These are phyloP conservation scores for Streptopelia turtur DNA, from an alignment of 2,797 vertebrate genomes.

Conservation along the genomic window DNA sequence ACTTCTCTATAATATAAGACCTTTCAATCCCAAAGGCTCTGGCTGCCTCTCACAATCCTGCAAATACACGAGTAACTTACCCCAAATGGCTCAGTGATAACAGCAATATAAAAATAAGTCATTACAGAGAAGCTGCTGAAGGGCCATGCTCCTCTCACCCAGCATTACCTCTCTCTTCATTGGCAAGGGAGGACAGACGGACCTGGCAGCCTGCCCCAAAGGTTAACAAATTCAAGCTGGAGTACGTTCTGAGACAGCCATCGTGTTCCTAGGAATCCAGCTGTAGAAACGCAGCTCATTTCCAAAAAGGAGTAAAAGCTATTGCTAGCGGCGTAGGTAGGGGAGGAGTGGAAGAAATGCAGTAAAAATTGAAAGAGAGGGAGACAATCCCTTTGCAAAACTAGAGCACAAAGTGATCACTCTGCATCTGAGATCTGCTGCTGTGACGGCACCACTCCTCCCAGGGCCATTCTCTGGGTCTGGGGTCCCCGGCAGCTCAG, in stretches of 20 bases:
- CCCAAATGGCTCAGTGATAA: neutral
- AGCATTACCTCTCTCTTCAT: slow-evolving; percentile 29
- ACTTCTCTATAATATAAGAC: neutral
- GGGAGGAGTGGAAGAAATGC: neutral
- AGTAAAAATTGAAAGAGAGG: neutral
- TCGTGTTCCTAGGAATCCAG: slow-evolving; percentile 16
- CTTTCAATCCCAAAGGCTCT: neutral
- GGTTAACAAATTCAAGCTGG: slow-evolving; percentile 52
- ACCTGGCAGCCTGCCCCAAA: slow-evolving; percentile 26
- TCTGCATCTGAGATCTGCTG: neutral
- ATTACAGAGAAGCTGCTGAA: neutral
- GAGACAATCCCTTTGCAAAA: neutral
- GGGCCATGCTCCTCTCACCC: slow-evolving; percentile 33
- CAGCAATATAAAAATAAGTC: neutral
- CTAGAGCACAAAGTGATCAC: neutral
- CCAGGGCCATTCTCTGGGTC: neutral
- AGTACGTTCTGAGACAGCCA: slow-evolving; percentile 28
- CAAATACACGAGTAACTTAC: neutral
- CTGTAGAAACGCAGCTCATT: neutral
- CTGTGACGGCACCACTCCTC: neutral
- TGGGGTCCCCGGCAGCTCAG: neutral
- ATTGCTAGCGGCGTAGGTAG: neutral
- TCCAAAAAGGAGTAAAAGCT: slow-evolving; percentile 36
- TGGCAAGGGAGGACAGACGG: neutral
- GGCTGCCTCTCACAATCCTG: neutral